A percentile compares a stretch with the other conserved stretches of the same genome.
phyloP scores from a whole-genome alignment of 2,888 invertebrate species.

The Oligia latruncula region DNA sequence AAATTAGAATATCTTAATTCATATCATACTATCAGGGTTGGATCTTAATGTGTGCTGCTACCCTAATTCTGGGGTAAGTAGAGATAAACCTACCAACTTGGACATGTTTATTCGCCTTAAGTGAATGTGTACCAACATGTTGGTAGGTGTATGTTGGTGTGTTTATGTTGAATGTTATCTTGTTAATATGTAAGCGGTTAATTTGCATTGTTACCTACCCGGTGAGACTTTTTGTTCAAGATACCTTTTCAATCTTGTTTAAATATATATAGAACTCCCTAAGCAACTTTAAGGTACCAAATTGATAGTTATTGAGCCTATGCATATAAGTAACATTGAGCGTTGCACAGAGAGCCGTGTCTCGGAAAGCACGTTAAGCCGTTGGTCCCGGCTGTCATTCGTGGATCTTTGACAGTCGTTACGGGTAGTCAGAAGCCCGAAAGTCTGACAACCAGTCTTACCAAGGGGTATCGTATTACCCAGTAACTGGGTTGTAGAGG shows the following conservation, averaged over 20 bases:
- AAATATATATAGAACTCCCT: too few species aligned
- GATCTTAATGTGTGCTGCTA: constrained; percentile 88
- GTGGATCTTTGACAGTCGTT: too few species aligned
- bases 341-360: too few species aligned
- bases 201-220: constrained; percentile 27
- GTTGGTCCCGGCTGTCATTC: too few species aligned
- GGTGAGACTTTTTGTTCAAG: background rate
- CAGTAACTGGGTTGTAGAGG: too few species aligned
- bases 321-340: too few species aligned
- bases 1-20: constrained; percentile 94
- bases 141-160: constrained; percentile 44
- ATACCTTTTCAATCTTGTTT: background rate
- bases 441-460: too few species aligned
- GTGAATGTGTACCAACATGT: constrained; percentile 76
- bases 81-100: constrained; percentile 84
- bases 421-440: too few species aligned
- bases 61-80: constrained; percentile 88
- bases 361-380: too few species aligned
- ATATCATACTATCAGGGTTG: constrained; percentile 91
- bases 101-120: constrained; percentile 87
- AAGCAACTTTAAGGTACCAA: background rate
- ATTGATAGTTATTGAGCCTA: background rate
- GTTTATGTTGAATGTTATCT: constrained; percentile 51
- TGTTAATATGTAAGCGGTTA: constrained; percentile 31
- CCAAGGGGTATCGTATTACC: too few species aligned